phyloP scores from a whole-genome alignment of 1,140 invertebrate genomes.

The Stenopsyche tienmushanensis region DNA sequence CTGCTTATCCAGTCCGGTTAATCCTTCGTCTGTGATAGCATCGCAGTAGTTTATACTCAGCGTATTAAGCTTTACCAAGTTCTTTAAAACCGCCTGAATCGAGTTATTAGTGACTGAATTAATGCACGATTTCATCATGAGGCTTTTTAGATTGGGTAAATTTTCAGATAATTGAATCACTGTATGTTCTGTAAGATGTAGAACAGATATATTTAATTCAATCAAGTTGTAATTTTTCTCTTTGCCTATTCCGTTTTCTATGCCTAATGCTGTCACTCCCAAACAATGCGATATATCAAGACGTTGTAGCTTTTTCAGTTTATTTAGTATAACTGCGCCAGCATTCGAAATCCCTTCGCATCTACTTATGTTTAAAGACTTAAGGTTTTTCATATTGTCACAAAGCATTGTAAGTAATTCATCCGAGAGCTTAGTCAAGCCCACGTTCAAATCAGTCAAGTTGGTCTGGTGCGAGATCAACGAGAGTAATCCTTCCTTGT shows the following conservation, averaged over 20 bases:
- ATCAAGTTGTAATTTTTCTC: slow-evolving; percentile 51
- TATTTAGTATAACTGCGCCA: slow-evolving; percentile 57
- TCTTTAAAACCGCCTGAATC: slow-evolving; percentile 63
- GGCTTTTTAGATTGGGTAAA: slow-evolving; percentile 58
- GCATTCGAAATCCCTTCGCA: slow-evolving; percentile 64
- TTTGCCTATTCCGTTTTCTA: slow-evolving; percentile 58
- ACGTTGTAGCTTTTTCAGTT: slow-evolving; percentile 57
- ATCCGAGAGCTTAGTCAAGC: slow-evolving; percentile 65
- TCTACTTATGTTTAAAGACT: slow-evolving; percentile 58
- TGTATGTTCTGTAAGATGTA: slow-evolving; percentile 62
- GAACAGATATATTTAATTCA: slow-evolving; percentile 62
- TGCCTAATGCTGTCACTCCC: slow-evolving; percentile 61
- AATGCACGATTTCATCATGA: slow-evolving; percentile 68
- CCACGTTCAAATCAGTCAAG: slow-evolving; percentile 62
- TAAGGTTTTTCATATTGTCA: slow-evolving; percentile 57
- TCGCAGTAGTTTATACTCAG: slow-evolving; percentile 67
- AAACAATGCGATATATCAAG: slow-evolving; percentile 62
- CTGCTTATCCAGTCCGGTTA: slow-evolving; percentile 59
- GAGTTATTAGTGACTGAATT: slow-evolving; percentile 67
- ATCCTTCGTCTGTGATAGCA: slow-evolving; percentile 66
- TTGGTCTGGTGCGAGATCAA: slow-evolving; percentile 59
- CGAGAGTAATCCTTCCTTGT: slow-evolving; percentile 63
- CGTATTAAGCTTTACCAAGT: slow-evolving; percentile 59
- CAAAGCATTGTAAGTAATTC: slow-evolving; percentile 60
- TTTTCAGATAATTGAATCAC: slow-evolving; percentile 59